phyloP scores from a whole-genome alignment of 2,113 vertebrate species.

The Psammodynastes pulverulentus region DNA sequence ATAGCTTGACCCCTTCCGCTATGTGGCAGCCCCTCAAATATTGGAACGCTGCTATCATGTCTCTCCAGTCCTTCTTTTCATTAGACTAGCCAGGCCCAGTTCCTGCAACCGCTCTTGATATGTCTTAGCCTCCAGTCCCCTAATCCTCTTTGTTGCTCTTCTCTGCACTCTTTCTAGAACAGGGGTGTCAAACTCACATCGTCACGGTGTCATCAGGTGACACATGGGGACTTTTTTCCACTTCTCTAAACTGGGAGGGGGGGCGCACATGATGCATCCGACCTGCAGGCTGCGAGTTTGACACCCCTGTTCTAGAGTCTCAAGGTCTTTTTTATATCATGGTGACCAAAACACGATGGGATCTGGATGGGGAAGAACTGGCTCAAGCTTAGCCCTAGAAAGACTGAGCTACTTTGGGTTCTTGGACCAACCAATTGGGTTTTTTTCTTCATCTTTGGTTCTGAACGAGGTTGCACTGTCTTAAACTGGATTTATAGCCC shows the following conservation, averaged over 20 bases:
- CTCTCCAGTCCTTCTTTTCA: neutral
- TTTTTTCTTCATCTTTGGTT: neutral
- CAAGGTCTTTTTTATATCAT: neutral
- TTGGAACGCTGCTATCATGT: neutral
- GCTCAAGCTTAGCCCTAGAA: neutral
- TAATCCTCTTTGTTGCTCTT: neutral
- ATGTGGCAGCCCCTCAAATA: accelerated
- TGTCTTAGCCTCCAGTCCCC: neutral
- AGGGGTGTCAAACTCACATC: too few species aligned
- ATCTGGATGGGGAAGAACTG: neutral
- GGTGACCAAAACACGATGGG: neutral
- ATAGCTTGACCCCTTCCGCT: neutral
- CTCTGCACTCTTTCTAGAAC: neutral
- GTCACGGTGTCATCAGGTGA: too few species aligned
- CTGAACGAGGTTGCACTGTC: neutral
- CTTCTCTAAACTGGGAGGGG: too few species aligned
- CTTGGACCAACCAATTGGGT: neutral
- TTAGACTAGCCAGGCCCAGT: neutral
- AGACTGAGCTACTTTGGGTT: neutral
- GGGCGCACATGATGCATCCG: too few species aligned
- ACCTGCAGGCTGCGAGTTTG: too few species aligned
- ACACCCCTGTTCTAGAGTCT: neutral
- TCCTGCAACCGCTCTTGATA: neutral
- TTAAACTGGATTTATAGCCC: neutral
- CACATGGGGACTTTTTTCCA: too few species aligned